Percentiles rank a stretch among this genome's conserved stretches.
phyloP scores from a whole-genome alignment of 1,140 invertebrate species.

The Eulimnadia texana region DNA sequence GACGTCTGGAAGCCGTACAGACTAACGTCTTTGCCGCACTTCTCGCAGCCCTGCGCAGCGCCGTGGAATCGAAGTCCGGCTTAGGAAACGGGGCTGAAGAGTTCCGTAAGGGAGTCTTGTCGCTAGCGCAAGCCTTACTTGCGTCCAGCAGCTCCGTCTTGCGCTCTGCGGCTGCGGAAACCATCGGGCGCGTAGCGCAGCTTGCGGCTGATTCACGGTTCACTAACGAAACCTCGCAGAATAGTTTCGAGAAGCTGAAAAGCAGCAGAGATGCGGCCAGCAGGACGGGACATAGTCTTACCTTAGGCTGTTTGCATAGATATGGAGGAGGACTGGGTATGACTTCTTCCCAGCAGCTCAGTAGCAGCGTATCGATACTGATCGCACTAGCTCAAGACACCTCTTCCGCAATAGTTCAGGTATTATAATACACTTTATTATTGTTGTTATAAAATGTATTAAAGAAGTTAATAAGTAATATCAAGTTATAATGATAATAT shows the following conservation, averaged over 20 bases:
- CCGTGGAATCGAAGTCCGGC: slow-evolving; percentile 71
- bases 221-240: slow-evolving; percentile 78
- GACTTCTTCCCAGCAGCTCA: slow-evolving; percentile 80
- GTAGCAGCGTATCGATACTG: slow-evolving; percentile 83
- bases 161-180: slow-evolving; percentile 73
- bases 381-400: slow-evolving; percentile 86
- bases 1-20: slow-evolving; percentile 84
- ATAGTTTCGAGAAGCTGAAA: slow-evolving; percentile 77
- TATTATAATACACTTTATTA: slow-evolving; percentile 26
- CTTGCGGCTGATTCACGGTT: slow-evolving; percentile 70
- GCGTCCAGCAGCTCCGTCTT: slow-evolving; percentile 60
- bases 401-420: slow-evolving; percentile 76
- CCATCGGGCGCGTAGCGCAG: slow-evolving; percentile 76
- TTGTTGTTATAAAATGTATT: too few species aligned
- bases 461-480: too few species aligned
- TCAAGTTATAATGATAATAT: too few species aligned
- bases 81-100: slow-evolving; percentile 37
- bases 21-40: slow-evolving; percentile 93
- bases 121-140: slow-evolving; percentile 33
- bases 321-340: slow-evolving; percentile 73
- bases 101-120: slow-evolving; percentile 2
- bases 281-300: slow-evolving; percentile 80
- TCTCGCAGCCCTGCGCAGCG: slow-evolving; percentile 69
- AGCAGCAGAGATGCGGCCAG: slow-evolving; percentile 73
- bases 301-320: slow-evolving; percentile 78